Percentiles rank a stretch among this genome's conserved stretches.
These are phyloP conservation scores for Saiga tatarica DNA, from an alignment of 2,113 vertebrate species.

Conservation along the genomic window DNA sequence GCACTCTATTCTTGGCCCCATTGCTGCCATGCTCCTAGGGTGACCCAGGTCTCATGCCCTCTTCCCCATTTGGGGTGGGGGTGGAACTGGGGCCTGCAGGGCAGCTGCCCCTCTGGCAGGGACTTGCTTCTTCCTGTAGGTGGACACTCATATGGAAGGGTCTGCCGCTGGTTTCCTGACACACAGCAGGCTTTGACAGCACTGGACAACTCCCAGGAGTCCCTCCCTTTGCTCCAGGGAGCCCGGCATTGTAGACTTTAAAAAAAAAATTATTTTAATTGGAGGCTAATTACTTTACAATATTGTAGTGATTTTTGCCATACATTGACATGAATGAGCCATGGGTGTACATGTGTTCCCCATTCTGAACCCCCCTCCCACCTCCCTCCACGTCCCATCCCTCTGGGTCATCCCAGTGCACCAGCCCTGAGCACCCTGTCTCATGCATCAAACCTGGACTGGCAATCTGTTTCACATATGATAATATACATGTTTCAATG, in stretches of 20 bases:
- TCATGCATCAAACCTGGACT: no score
- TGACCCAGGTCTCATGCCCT: fast-evolving
- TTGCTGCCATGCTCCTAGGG: fast-evolving
- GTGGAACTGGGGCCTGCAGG: neutral
- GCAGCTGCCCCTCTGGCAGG: neutral
- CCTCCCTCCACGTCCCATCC: no score
- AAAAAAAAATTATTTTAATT: neutral
- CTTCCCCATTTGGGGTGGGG: no score
- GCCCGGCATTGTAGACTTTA: neutral
- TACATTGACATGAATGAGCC: no score
- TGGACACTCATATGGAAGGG: neutral
- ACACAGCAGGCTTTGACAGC: fast-evolving
- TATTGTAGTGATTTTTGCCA: neutral
- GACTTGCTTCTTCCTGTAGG: neutral
- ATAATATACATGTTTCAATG: no score
- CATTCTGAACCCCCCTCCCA: no score
- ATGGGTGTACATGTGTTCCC: no score
- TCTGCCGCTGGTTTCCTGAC: neutral
- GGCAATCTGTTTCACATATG: no score
- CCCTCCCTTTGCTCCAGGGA: fast-evolving
- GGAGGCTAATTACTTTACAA: neutral
- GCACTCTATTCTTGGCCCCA: fast-evolving
- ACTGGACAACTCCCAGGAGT: neutral
- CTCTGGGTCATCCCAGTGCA: no score
- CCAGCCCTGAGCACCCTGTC: no score